phyloP scores from a whole-genome alignment of 30 jellyfish, hydroid and myxozoan species.

The Catostylus mosaicus region DNA sequence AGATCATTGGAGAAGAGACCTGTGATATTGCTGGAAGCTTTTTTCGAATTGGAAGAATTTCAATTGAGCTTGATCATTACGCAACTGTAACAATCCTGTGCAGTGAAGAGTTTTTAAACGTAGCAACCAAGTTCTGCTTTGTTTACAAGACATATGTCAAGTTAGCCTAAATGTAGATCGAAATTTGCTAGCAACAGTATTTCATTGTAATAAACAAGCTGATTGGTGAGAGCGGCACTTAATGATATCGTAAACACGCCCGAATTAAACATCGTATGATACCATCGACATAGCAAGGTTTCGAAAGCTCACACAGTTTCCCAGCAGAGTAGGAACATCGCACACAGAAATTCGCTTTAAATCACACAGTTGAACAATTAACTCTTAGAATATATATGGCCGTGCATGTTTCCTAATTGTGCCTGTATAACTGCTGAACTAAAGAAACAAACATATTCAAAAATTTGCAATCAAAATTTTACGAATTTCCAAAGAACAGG shows the following conservation, averaged over 20 bases:
- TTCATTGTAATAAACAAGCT: not conserved
- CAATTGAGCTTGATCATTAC: no score
- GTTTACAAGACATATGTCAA: no score
- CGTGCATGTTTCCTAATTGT: no score
- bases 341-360: no score
- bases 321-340: not conserved
- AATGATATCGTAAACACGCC: not conserved
- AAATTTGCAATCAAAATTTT: not conserved
- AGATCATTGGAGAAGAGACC: not conserved
- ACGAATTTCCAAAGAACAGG: not conserved
- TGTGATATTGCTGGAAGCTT: slow-evolving; percentile 7
- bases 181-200: not conserved
- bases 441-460: no score
- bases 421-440: no score
- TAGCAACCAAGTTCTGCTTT: no score
- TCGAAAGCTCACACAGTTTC: not conserved
- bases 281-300: not conserved
- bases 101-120: no score
- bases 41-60: no score
- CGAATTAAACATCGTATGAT: not conserved
- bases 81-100: no score
- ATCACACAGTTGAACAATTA: no score
- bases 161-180: not conserved
- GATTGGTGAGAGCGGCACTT: not conserved
- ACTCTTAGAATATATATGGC: no score